Evolutionary conservation across 2,797 vertebrate genomes (phyloP).

Genomic region (Erpetoichthys calabaricus): DNA sequence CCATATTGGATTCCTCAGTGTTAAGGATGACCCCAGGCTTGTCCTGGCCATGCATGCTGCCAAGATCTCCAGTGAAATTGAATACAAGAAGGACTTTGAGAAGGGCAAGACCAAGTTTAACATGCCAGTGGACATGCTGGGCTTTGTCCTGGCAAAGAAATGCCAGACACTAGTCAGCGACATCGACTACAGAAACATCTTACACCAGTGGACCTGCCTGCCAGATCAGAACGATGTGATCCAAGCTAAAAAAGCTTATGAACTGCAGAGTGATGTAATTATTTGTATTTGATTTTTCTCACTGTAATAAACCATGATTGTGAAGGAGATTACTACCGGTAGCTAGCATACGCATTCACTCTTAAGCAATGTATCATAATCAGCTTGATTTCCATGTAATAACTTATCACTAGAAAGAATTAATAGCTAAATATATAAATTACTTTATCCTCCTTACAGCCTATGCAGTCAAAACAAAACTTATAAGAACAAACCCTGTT

Average conservation of each 20-base stretch:
- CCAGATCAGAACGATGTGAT: slow-evolving; percentile 84
- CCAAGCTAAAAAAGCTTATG: slow-evolving; percentile 76
- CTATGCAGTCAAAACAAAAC: too few species aligned
- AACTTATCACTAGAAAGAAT: too few species aligned
- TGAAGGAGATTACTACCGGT: too few species aligned
- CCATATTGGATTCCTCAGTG: slow-evolving; percentile 64
- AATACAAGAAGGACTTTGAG: slow-evolving; percentile 82
- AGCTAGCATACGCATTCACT: too few species aligned
- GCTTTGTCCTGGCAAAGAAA: slow-evolving; percentile 65
- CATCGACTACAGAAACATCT: slow-evolving; percentile 62
- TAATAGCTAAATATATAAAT: too few species aligned
- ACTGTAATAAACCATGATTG: too few species aligned
- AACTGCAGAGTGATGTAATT: slow-evolving; percentile 78
- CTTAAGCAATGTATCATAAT: too few species aligned
- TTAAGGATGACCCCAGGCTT: slow-evolving; percentile 65
- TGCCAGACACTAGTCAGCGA: slow-evolving; percentile 78
- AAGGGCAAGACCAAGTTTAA: slow-evolving; percentile 74
- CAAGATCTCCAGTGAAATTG: slow-evolving; percentile 71
- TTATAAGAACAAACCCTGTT: too few species aligned
- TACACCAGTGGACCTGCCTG: slow-evolving; percentile 83
- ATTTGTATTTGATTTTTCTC: neutral
- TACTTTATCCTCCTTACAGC: too few species aligned
- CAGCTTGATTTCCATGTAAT: too few species aligned
- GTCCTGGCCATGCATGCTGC: slow-evolving; percentile 66
- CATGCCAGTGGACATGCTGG: slow-evolving; percentile 76